These are phyloP conservation scores for Papilio polyxenes DNA, from an alignment of 1,140 invertebrate genomes.

Conservation along the genomic window DNA sequence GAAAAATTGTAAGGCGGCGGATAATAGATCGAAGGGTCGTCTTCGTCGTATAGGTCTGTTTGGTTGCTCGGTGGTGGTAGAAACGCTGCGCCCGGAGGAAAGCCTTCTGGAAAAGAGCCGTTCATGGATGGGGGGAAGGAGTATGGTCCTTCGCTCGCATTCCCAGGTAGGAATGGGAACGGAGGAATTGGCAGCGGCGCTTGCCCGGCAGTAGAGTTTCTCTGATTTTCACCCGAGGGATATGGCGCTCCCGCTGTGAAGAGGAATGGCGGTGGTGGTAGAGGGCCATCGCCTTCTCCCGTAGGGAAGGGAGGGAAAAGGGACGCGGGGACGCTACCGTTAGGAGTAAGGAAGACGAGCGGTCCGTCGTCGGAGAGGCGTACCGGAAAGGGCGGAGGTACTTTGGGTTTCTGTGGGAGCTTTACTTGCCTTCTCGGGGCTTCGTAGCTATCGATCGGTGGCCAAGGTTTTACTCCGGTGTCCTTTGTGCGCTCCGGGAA, in stretches of 20 bases:
- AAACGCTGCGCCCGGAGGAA: conserved; percentile 85
- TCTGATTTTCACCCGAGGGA: conserved; percentile 78
- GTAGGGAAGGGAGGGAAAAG: conserved; percentile 76
- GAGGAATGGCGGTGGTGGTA: conserved; percentile 80
- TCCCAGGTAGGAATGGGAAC: conserved; percentile 81
- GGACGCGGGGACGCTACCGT: conserved; percentile 81
- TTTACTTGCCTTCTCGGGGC: conserved; percentile 90
- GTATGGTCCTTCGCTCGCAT: conserved; percentile 81
- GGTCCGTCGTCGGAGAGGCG: conserved; percentile 90
- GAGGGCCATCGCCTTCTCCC: conserved; percentile 83
- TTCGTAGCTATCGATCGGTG: conserved; percentile 90
- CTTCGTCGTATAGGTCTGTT: conserved; percentile 89
- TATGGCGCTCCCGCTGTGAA: conserved; percentile 80
- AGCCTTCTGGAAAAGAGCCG: conserved; percentile 80
- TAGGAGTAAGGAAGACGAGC: conserved; percentile 86
- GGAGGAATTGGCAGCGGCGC: conserved; percentile 82
- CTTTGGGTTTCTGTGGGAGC: conserved; percentile 86
- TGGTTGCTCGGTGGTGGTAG: conserved; percentile 86
- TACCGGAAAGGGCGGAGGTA: conserved; percentile 94
- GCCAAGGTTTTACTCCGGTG: conserved; percentile 82
- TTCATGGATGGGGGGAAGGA: conserved; percentile 81
- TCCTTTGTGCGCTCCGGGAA: conserved; percentile 82
- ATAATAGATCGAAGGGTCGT: conserved; percentile 94
- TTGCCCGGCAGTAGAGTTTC: conserved; percentile 83
- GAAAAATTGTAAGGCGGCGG: conserved; percentile 93